phyloP scores from a whole-genome alignment of 1,140 invertebrate genomes.

The Harlomillsia oculata region DNA sequence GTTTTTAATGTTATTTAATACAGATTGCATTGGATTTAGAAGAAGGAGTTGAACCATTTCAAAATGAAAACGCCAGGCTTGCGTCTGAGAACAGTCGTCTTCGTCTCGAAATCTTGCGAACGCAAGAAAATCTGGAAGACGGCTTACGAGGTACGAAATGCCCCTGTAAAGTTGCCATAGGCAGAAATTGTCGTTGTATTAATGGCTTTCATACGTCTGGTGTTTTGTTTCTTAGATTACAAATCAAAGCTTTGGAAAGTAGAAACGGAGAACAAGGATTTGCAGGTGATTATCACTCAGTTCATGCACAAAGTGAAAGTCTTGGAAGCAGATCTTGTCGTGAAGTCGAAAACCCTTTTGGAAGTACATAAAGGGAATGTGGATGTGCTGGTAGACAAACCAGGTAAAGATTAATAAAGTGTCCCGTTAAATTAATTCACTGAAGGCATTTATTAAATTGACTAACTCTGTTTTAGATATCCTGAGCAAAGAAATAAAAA shows the following conservation, averaged over 20 bases:
- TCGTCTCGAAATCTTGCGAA: conserved; percentile 8
- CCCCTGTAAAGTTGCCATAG: neutral
- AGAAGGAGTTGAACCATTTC: conserved; percentile 22
- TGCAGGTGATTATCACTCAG: conserved; percentile 27
- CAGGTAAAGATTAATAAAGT: conserved; percentile 6
- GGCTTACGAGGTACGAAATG: conserved; percentile 10
- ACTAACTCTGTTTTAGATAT: too few species aligned
- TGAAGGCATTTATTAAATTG: too few species aligned
- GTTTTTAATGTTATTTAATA: neutral
- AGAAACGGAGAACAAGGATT: conserved; percentile 28
- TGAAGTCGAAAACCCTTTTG: conserved; percentile 22
- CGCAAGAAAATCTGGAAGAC: conserved; percentile 16
- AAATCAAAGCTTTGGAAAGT: conserved; percentile 8
- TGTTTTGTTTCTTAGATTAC: conserved; percentile 3
- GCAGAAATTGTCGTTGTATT: too few species aligned
- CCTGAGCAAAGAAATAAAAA: too few species aligned
- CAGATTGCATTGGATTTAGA: conserved; percentile 27
- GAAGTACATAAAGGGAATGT: conserved; percentile 13
- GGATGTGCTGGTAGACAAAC: neutral
- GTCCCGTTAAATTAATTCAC: too few species aligned
- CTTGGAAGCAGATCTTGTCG: conserved; percentile 10
- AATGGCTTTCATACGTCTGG: too few species aligned
- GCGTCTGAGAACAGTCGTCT: conserved; percentile 28
- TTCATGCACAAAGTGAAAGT: conserved; percentile 22
- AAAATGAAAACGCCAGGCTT: conserved; percentile 23